phyloP scores from a whole-genome alignment of 2,113 vertebrate species.

The Elephas maximus region DNA sequence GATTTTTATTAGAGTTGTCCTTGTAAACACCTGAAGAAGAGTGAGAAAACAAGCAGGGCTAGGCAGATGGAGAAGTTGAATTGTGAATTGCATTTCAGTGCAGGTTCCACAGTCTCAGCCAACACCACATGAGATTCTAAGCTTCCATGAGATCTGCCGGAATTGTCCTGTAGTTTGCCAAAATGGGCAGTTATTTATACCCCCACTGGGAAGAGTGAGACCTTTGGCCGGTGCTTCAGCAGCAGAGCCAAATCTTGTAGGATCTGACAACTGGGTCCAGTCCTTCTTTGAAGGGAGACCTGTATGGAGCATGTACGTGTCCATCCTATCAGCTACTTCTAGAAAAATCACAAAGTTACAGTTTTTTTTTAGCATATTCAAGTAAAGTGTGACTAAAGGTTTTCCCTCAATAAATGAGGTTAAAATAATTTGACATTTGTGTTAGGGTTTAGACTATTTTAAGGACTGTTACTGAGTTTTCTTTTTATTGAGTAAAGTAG shows the following conservation, averaged over 20 bases:
- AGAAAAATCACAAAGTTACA: not conserved
- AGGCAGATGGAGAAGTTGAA: not conserved
- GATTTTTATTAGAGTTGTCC: not conserved
- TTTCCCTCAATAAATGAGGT: not conserved
- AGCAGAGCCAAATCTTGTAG: not conserved
- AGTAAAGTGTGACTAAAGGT: not conserved
- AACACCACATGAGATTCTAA: not conserved
- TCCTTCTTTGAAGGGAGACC: not conserved
- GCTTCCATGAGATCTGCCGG: not conserved
- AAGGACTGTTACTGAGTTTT: not conserved
- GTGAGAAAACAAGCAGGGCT: not conserved
- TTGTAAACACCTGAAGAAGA: not conserved
- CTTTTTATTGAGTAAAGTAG: not conserved
- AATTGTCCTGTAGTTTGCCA: not conserved
- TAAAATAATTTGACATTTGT: not conserved
- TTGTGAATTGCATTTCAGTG: not conserved
- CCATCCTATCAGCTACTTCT: not conserved
- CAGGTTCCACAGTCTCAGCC: not conserved
- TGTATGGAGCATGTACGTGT: not conserved
- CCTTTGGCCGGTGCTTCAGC: not conserved
- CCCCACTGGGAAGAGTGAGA: not conserved
- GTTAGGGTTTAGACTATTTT: not conserved
- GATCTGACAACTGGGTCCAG: not conserved
- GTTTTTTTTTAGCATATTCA: not conserved
- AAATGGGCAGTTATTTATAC: not conserved